Base-by-base conservation (phyloP, 2,888 invertebrate genomes). In the Athalia rosae region DNA sequence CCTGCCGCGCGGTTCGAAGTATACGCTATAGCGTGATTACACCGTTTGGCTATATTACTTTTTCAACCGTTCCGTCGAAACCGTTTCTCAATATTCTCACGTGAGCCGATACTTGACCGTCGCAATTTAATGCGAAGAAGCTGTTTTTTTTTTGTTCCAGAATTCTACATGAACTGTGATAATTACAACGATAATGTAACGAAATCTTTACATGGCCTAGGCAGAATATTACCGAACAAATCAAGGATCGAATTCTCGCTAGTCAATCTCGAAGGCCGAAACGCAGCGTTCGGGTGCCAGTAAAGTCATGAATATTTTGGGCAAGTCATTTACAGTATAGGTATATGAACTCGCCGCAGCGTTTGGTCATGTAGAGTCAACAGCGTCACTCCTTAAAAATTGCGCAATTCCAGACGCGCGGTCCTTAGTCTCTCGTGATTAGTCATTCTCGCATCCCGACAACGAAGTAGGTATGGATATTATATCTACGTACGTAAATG, bases 351-450 rank as follows among this genome's bases (percentile, higher is more conserved):
- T 15, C 13, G 9, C 67, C 28, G 48, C 0, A 48, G 28, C 48
- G 53, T 53, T 67, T 67, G 41, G 3, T 53, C n/a, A 4, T 41
- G 28, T n/a, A 71, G 58, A 58, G 45, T 71, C 43, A 58, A 71
- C 71, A 7, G 58, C 45, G 71, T 71, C 71, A 43, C 71, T 56
- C 43, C 58, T 43, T 6, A 50, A 71, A 71, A 58, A 71, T 71
- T 56, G 71, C 50, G 45, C 71, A 71, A 56, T 58, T 8, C 1
- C 13, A 71, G 13, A 71, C 13, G 43, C 11, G 13, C 41, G 6
- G 8, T 13, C 28, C 4, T 45, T 13, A 7, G n/a, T 50, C 56
- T 69, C 43, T 69, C 4, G 56, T 7, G 43, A 56, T 47, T 41
- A 53, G 69, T 56, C 69, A 69, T 41, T 69, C 69, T 28, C 28